Conservation (phyloP, 2,797 vertebrate genomes). For the Lateolabrax maculatus region DNA sequence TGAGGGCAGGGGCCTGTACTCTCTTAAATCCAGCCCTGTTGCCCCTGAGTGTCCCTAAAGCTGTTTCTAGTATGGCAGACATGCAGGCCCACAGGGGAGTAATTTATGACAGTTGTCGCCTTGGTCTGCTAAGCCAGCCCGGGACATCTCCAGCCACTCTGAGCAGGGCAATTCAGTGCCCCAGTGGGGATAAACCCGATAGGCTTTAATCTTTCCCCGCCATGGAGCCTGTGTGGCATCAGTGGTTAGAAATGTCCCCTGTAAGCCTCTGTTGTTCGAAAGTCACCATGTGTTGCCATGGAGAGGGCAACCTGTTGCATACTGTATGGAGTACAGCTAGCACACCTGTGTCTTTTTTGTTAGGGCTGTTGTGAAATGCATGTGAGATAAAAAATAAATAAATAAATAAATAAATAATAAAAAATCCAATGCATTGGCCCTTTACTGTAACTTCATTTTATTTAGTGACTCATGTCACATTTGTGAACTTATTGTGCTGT, state of each 20-base stretch:
- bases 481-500: neutral
- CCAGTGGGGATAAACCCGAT: conserved; percentile 82
- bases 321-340: conserved; percentile 14
- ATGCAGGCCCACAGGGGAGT: conserved; percentile 79
- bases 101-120: conserved; percentile 87
- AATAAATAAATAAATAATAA: neutral
- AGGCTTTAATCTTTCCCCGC: conserved; percentile 81
- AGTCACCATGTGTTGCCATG: conserved; percentile 77
- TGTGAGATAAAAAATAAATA: neutral
- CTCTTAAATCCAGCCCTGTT: conserved; percentile 18
- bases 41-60: conserved; percentile 45
- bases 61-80: conserved; percentile 72
- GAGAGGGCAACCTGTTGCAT: conserved; percentile 65
- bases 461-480: neutral
- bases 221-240: conserved; percentile 78
- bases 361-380: conserved; percentile 2
- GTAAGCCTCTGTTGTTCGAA: conserved; percentile 73
- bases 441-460: neutral
- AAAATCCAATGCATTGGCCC: neutral
- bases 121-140: conserved; percentile 81
- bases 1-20: neutral
- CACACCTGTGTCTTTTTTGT: conserved; percentile 16
- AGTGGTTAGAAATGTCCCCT: conserved; percentile 77
- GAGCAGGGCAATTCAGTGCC: conserved; percentile 75
- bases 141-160: conserved; percentile 77